Evolutionary conservation across 2,888 invertebrate genomes (phyloP), one percentile per base, ranked within the genome.

Genomic region (Teleogryllus oceanicus): DNA sequence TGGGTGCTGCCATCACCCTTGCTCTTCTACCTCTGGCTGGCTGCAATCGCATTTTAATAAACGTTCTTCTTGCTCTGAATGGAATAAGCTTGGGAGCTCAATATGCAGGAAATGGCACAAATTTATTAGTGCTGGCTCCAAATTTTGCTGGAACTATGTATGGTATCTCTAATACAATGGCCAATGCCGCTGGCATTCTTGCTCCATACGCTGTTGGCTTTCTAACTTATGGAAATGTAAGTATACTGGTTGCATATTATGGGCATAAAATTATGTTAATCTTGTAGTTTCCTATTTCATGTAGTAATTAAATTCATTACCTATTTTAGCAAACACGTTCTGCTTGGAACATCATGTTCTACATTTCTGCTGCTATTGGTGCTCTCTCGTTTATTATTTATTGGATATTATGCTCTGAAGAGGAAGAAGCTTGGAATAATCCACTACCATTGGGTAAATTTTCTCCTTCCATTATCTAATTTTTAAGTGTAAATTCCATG

Each of bases 141-240:
- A 85, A 86, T 80, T 85, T 84, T 82, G 85, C 87, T n/a, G 86
- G 85, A 2, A 85, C 84, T 18, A 82, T 86, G 20, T 85, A 86
- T 84, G 86, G 86, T 24, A 84, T 87, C 49, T 85, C 86, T 21
- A 86, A 86, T 81, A 84, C 84, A 11, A 80, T 85, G 76, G 85
- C 85, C 18, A 86, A 85, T 80, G 83, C 85, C 2, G 83, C 85
- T 24, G 86, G 86, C 74, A 84, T 87, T 79, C 78, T 85, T 11
- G 85, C 86, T 18, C 86, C 86, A 8, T 82, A 83, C 75, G 83
- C 85, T 2, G 85, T 84, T 20, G 85, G 84, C 12, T 77, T 83
- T 11, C 82, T 86, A 74, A 84, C 84, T n/a, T 83, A 83, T 75
- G 74, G 77, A 75, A 80, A 80, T 51, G 80, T 80, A 62, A 80